phyloP scores from a whole-genome alignment of 2,113 vertebrate genomes.

The Vidua macroura region DNA sequence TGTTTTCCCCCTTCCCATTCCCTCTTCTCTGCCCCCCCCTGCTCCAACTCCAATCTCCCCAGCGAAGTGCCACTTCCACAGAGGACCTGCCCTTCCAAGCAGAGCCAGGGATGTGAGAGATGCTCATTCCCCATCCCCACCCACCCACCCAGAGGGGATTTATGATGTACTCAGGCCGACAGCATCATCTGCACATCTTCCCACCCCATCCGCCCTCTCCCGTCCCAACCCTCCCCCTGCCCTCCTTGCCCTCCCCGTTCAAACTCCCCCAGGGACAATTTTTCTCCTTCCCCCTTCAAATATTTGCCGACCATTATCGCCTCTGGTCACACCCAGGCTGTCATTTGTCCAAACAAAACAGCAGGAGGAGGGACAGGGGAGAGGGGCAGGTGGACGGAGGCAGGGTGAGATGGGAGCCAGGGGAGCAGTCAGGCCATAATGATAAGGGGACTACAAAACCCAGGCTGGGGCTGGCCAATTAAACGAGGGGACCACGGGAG shows the following conservation, averaged over 20 bases:
- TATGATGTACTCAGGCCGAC: background rate
- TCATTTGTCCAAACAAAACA: conserved; percentile 41
- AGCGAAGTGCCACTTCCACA: background rate
- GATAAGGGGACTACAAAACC: conserved; percentile 50
- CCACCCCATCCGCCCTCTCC: background rate
- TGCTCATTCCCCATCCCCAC: background rate
- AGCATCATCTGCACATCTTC: conserved; percentile 1
- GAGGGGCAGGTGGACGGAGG: background rate
- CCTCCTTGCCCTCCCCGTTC: background rate
- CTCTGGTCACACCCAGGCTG: conserved; percentile 20
- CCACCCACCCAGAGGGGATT: background rate
- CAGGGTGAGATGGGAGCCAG: conserved; percentile 2
- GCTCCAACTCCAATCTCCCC: background rate
- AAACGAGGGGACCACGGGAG: background rate
- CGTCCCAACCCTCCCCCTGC: background rate
- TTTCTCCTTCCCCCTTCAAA: conserved; percentile 35
- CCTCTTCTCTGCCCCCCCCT: background rate
- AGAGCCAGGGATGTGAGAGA: background rate
- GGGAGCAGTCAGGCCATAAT: conserved; percentile 9
- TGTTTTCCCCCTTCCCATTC: accelerated
- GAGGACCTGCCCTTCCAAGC: background rate
- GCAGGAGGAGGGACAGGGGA: background rate
- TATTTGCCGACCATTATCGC: conserved; percentile 29
- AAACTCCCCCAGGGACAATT: background rate
- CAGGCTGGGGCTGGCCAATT: background rate